phyloP scores from a whole-genome alignment of 2,113 vertebrate species.

The Microtus montanus region DNA sequence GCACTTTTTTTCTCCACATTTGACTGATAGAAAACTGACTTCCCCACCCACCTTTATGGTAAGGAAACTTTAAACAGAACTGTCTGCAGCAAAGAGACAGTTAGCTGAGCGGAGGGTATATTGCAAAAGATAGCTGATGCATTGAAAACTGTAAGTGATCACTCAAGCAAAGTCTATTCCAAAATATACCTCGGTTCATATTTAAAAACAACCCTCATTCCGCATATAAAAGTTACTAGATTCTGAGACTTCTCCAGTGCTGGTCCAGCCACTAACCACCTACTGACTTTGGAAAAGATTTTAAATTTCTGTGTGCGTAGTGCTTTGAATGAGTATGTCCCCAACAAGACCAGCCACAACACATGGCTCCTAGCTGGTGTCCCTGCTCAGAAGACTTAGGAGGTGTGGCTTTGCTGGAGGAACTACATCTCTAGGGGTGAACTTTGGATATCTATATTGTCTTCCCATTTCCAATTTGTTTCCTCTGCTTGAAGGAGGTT shows the following conservation, averaged over 20 bases:
- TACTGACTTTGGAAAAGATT: not conserved
- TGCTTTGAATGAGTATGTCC: not conserved
- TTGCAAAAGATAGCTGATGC: not conserved
- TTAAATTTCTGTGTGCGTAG: not conserved
- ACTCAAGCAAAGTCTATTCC: not conserved
- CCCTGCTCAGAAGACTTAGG: not conserved
- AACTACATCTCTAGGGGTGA: not conserved
- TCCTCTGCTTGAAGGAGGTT: not conserved
- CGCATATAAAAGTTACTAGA: not conserved
- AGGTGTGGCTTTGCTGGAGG: not conserved
- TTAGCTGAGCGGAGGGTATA: not conserved
- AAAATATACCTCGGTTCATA: not conserved
- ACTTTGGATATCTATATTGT: not conserved
- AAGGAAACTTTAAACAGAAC: constrained; percentile 18
- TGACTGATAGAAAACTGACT: not conserved
- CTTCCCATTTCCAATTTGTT: not conserved
- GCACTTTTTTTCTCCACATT: not conserved
- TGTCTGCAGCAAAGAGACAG: not conserved
- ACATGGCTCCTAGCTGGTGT: not conserved
- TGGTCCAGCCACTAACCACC: not conserved
- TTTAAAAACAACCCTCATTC: constrained; percentile 16
- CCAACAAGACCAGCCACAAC: not conserved
- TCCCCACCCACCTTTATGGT: not conserved
- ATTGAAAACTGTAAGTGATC: not conserved
- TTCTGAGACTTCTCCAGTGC: not conserved